A percentile compares a stretch with the other conserved stretches of the same genome.
Evolutionary conservation across 2,113 vertebrate species (phyloP).

Genomic region (Peromyscus leucopus): DNA sequence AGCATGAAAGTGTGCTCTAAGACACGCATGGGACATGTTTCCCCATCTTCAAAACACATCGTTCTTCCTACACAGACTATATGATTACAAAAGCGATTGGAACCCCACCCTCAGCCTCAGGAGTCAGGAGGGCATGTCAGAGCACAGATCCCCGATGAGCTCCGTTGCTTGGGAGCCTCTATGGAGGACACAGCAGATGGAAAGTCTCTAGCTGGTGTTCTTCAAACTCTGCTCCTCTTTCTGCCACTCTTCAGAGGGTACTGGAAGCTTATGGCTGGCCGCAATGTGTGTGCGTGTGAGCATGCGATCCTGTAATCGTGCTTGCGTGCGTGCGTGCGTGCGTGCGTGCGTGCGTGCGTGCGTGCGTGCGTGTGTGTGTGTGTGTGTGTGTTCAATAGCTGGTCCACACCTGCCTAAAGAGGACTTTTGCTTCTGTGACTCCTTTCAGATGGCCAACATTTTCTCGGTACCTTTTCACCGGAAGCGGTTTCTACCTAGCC

Average conservation of each 20-base stretch:
- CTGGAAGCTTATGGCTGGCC: not conserved
- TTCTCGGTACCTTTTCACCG: not conserved
- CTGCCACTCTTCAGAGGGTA: not conserved
- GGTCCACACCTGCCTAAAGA: not conserved
- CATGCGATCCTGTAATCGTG: not conserved
- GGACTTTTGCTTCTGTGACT: not conserved
- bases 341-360: not conserved
- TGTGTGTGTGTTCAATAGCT: not conserved
- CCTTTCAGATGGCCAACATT: not conserved
- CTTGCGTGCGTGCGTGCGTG: not conserved
- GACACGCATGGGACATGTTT: not conserved
- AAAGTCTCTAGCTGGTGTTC: not conserved
- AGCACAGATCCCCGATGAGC: not conserved
- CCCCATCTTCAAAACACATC: not conserved
- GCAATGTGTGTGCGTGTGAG: not conserved
- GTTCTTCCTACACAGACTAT: not conserved
- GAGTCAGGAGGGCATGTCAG: not conserved
- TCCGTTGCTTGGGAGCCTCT: not conserved
- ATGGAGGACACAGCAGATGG: not conserved
- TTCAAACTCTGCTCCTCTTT: not conserved
- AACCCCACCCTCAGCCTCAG: not conserved
- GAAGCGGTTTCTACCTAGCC: slow-evolving; percentile 28
- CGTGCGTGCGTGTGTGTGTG: not conserved
- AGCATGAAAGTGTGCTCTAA: not conserved
- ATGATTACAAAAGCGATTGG: not conserved